A percentile compares a stretch with the other conserved stretches of the same genome.
Evolutionary conservation across 2,888 invertebrate genomes (phyloP).

Genomic region (Eugnorisma glareosa): DNA sequence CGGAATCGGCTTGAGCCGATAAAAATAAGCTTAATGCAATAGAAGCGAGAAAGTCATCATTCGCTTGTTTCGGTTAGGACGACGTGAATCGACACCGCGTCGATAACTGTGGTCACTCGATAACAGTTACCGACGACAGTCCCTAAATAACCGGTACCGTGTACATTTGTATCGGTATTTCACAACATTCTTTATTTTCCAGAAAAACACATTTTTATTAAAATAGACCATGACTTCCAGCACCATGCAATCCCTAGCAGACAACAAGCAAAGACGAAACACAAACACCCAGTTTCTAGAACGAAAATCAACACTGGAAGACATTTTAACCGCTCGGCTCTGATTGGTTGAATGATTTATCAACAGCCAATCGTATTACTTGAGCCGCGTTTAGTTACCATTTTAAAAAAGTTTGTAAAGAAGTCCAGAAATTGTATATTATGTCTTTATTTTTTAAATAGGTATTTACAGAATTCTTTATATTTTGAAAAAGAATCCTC

Average conservation of each 20-base stretch:
- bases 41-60: neutral
- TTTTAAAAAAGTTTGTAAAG: no score
- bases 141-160: no score
- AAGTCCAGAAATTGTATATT: no score
- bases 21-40: neutral
- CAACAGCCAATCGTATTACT: no score
- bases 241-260: conserved; percentile 8
- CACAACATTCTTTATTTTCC: neutral
- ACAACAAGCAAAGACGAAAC: conserved; percentile 23
- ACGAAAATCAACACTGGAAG: neutral
- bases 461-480: no score
- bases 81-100: neutral
- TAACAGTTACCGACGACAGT: no score
- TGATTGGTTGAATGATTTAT: no score
- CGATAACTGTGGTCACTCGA: no score
- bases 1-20: neutral
- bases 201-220: conserved; percentile 2
- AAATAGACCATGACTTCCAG: conserved; percentile 4
- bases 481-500: no score
- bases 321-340: no score
- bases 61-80: neutral
- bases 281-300: neutral
- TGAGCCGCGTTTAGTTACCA: no score
- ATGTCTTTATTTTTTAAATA: no score
- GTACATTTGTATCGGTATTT: neutral